phyloP scores from a whole-genome alignment of 2,888 invertebrate species.

The Scaptomyza caliginosa region DNA sequence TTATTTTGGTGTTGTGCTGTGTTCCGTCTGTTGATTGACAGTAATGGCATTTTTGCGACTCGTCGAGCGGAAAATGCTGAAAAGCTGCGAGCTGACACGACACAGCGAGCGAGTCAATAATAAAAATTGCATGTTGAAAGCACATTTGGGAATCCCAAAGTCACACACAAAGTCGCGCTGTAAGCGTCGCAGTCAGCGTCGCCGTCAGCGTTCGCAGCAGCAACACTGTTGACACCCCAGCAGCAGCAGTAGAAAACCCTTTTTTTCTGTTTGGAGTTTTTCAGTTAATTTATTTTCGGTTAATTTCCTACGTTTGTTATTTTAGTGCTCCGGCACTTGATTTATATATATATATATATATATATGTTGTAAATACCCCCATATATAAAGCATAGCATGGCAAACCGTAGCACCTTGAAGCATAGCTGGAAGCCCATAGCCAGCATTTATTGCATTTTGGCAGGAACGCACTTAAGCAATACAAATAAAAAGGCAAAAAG shows the following conservation, averaged over 20 bases:
- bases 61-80: slow-evolving; percentile 76
- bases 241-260: slow-evolving; percentile 55
- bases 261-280: slow-evolving; percentile 52
- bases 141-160: slow-evolving; percentile 75
- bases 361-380: not conserved
- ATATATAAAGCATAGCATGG: not conserved
- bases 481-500: slow-evolving; percentile 22
- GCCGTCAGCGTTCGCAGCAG: slow-evolving; percentile 28
- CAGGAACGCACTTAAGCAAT: slow-evolving; percentile 60
- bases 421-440: slow-evolving; percentile 41
- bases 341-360: not conserved
- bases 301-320: slow-evolving; percentile 76
- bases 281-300: slow-evolving; percentile 80
- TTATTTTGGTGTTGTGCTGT: too few species aligned
- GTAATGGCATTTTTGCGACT: slow-evolving; percentile 80
- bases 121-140: slow-evolving; percentile 77
- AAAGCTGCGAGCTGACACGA: slow-evolving; percentile 75
- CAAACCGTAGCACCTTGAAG: slow-evolving; percentile 5
- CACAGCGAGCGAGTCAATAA: slow-evolving; percentile 71
- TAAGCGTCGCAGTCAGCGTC: slow-evolving; percentile 10
- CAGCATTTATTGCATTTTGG: slow-evolving; percentile 71
- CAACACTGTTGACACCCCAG: slow-evolving; percentile 64
- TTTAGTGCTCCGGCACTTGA: slow-evolving; percentile 64
- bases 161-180: slow-evolving; percentile 57
- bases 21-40: slow-evolving; percentile 68